Percentiles rank a stretch among this genome's conserved stretches.
Evolutionary conservation across 2,113 vertebrate genomes (phyloP).

Genomic region (Daphoenositta chrysoptera): DNA sequence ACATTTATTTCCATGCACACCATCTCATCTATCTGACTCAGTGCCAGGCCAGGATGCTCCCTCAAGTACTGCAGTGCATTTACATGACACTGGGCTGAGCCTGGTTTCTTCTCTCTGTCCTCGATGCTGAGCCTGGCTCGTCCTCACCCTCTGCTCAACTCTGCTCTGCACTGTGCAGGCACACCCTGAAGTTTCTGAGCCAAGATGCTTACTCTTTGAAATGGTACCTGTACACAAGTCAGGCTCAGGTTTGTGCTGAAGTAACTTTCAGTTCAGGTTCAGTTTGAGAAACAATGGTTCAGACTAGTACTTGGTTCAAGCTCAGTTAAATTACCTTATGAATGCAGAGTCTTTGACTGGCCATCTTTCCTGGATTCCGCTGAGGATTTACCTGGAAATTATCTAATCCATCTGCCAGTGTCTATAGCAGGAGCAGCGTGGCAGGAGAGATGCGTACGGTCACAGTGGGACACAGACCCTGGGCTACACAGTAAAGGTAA

Average conservation of each 20-base stretch:
- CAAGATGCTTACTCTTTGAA: neutral
- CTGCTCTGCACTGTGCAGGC: neutral
- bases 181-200: neutral
- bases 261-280: neutral
- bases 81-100: neutral
- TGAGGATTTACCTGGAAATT: neutral
- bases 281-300: neutral
- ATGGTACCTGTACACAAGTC: neutral
- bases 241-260: neutral
- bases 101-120: neutral
- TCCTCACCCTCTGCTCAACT: neutral
- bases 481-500: neutral
- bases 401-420: neutral
- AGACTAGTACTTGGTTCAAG: neutral
- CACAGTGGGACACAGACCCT: neutral
- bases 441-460: rapidly evolving
- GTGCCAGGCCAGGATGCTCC: neutral
- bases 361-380: neutral
- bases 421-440: neutral
- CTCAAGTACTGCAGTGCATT: neutral
- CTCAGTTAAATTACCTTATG: neutral
- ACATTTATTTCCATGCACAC: neutral
- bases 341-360: neutral
- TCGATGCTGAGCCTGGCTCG: rapidly evolving
- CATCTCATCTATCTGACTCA: neutral